Evolutionary conservation across 1,140 invertebrate species (phyloP), one percentile per base, ranked within the genome.

Genomic region (Lethrus apterus): DNA sequence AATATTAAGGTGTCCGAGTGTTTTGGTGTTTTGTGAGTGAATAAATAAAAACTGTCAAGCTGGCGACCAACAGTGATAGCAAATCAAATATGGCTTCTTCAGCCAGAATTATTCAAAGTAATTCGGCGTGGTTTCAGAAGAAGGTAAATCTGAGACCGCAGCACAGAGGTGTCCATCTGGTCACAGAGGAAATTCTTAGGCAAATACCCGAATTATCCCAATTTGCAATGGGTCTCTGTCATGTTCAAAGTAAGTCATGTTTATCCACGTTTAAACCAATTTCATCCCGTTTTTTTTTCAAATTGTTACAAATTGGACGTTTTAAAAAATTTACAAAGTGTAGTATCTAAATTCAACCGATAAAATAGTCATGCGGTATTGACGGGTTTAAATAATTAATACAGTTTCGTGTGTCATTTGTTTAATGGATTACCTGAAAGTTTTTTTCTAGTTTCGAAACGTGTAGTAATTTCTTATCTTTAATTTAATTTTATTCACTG

Each of bases 41-140:
- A 29, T 38, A 38, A 15, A 42, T 29, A 42, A 46, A 62, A 60
- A 59, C 58, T 51, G 56, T 59, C 64, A 66, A 64, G 60, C 62
- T 66, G 64, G 64, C 64, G 64, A 66, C 62, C 56, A 59, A 64
- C 59, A 64, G 61, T 53, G 51, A 46, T 40, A 65, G 63, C 54
- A 64, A 65, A 65, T 76, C 73, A 73, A 79, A 78, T 74, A 88
- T 88, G 85, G 85, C 85, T 76, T 89, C 85, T 66, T 86, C 84
- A 65, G 80, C 79, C 60, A 78, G 82, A 73, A 85, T 86, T 68
- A 86, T 93, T 69, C 89, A 92, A 76, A 88, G 89, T 66, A 86
- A 87, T 68, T 89, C 87, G 67, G 89, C 90, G 69, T 96, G 92
- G 92, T 92, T 93, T 78, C 92, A 96, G 75, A 84, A 86, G 70